Conservation (phyloP, 2,113 vertebrate species). For the Danionella cerebrum region DNA sequence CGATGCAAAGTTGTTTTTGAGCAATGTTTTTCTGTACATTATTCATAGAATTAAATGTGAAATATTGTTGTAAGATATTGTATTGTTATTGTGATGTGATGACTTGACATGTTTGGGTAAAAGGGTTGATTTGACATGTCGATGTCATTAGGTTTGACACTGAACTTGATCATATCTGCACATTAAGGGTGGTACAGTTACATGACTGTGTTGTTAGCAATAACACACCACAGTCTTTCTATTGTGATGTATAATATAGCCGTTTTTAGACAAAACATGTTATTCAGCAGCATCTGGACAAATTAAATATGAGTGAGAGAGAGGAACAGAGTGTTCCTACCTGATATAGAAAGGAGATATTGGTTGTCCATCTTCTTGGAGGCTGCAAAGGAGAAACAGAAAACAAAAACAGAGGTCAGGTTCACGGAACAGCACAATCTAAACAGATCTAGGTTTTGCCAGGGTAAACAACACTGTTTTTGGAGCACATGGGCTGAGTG, state of each 20-base stretch:
- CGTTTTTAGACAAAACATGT: not conserved
- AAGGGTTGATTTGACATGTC: too few species aligned
- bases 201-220: too few species aligned
- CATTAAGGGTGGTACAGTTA: too few species aligned
- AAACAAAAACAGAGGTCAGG: conserved; percentile 5
- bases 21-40: too few species aligned
- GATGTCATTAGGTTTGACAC: too few species aligned
- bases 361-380: conserved; percentile 79
- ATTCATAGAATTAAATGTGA: too few species aligned
- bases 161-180: too few species aligned
- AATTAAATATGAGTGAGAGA: not conserved
- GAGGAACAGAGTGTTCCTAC: conserved; percentile 53
- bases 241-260: not conserved
- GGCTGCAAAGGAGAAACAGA: conserved; percentile 59
- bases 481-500: conserved; percentile 13
- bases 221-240: not conserved
- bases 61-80: too few species aligned
- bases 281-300: not conserved
- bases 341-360: conserved; percentile 89
- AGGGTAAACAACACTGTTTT: not conserved
- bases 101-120: too few species aligned
- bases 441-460: not conserved
- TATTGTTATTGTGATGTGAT: too few species aligned
- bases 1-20: not conserved
- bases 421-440: not conserved